Percentiles rank a stretch among this genome's conserved stretches.
Evolutionary conservation across 2,113 vertebrate species (phyloP).

Genomic region (Pangasianodon gigas): DNA sequence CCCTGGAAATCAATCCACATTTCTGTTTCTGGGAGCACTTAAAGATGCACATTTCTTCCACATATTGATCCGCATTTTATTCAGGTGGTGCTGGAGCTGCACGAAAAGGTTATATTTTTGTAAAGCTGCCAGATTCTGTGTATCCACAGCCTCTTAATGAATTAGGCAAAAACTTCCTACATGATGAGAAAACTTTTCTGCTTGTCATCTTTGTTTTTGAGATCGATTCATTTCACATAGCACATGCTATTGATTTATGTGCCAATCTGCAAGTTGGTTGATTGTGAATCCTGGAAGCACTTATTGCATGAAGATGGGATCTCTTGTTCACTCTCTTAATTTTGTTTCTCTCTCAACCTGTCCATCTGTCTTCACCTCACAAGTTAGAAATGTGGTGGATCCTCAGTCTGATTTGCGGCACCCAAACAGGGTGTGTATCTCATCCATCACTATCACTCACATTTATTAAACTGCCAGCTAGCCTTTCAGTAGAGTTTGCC

Average conservation of each 20-base stretch:
- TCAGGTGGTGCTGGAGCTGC: slow-evolving; percentile 6
- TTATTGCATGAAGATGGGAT: slow-evolving; percentile 23
- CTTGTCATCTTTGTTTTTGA: slow-evolving; percentile 30
- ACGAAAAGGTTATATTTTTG: slow-evolving; percentile 7
- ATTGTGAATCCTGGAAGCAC: slow-evolving; percentile 34
- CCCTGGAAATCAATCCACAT: neutral
- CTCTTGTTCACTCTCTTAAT: slow-evolving; percentile 47
- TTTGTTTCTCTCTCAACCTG: slow-evolving; percentile 29
- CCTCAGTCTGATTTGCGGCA: slow-evolving; percentile 56
- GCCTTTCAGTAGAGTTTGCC: slow-evolving; percentile 69
- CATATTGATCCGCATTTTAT: slow-evolving; percentile 14
- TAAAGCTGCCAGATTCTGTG: slow-evolving; percentile 5
- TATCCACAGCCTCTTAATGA: slow-evolving; percentile 23
- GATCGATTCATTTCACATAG: slow-evolving; percentile 52
- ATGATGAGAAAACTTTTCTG: slow-evolving; percentile 25
- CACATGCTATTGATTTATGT: slow-evolving; percentile 48
- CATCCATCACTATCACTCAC: slow-evolving; percentile 72
- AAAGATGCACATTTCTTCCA: neutral
- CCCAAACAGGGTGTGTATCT: slow-evolving; percentile 60
- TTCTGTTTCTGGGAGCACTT: neutral
- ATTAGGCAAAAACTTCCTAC: slow-evolving; percentile 7
- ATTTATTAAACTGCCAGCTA: slow-evolving; percentile 70
- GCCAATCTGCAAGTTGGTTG: slow-evolving; percentile 35
- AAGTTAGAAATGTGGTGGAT: slow-evolving; percentile 60
- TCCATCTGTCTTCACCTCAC: neutral